Base-by-base conservation (phyloP, 2,888 invertebrate genomes). In the Heliothis peltigera region DNA sequence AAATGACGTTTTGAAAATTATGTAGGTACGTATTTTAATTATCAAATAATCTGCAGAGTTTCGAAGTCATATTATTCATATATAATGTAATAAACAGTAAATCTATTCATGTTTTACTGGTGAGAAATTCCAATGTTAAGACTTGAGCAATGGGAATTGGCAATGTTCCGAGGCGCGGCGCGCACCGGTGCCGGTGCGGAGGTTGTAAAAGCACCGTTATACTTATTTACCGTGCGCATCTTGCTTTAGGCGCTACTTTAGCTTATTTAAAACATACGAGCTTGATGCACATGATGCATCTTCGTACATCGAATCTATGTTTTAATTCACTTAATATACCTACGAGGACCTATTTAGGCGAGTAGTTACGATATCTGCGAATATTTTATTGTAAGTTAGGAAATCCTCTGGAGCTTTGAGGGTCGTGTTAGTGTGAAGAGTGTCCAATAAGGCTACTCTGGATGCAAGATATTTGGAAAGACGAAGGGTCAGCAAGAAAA, bases 221-320 rank as follows among this genome's bases (percentile, higher is more conserved):
- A 90, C 92, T 92, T 92, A 92, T 94, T 93, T 93, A 92, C 94
- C 89, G 92, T 89, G 93, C 90, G 89, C 94, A 94, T 93, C 94
- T 93, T 84, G 89, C 91, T 89, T 89, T 90, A 86, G 91, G 90
- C 89, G 87, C 87, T 89, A 85, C 82, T 84, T 86, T 87, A 80
- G 85, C 88, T 89, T 92, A 91, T 90, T 89, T 91, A 88, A 88
- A 86, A 85, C 71, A 64, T 73, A 70, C 77, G 61, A 72, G 69
- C 71, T 76, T 49, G 65, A 73, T 75, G 72, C 75, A 77, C 69
- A 64, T 70, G 52, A 28, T 53, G n/a, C 7, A 22, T 22, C 21
- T 56, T 54, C 47, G 53, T 49, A 44, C 28, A 48, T 48, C 28
- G 49, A 43, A 18, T 51, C 49, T 21, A 57, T 21, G 47, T 59